Base-by-base conservation (phyloP, 2,113 vertebrate species). In the Lasiurus borealis region DNA sequence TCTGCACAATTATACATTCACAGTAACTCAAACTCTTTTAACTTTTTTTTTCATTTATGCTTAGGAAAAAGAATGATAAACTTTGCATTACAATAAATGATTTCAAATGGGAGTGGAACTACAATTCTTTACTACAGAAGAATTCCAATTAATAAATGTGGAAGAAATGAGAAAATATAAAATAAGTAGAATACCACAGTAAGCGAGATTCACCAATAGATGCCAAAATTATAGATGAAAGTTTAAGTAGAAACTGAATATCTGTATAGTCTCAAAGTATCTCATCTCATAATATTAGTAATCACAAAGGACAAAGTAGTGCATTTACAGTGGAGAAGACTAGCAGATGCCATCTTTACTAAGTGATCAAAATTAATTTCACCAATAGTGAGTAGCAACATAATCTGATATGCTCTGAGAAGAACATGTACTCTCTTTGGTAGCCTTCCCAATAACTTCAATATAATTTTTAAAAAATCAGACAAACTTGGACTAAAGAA, bases 101-200 rank as follows among this genome's bases (percentile, higher is more conserved):
- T 4, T 16, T 88, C 57, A 88, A 95, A n/a, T 31, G 5, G 3
- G 34, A 27, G 1, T 54, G 44, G 94, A 88, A 31, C 34, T 57
- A 75, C 6, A 62, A 46, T 3, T 82, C 11, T 52, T 96, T 50
- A 2, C 12, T 54, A 66, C 2, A 54, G 46, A 77, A 34, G 23
- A 85, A 64, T 84, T 57, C 5, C 27, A 92, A 15, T 72, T 85
- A 75, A 80, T 59, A 71, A 93, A 81, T 16, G 16, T 57, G 93
- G n/a, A 72, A 36, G 48, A 59, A 71, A 77, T 25, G 27, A 78
- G 14, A 29, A 85, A 95, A 90, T 64, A 69, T 66, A 84, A 86
- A 90, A 64, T 75, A 50, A 69, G 4, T 27, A 44, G 34, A 72
- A 40, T 0, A 44, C 27, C 12, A 48, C 23, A 68, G 31, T 21